Evolutionary conservation across 2,888 invertebrate genomes (phyloP).

Genomic region (Apantesis nais): DNA sequence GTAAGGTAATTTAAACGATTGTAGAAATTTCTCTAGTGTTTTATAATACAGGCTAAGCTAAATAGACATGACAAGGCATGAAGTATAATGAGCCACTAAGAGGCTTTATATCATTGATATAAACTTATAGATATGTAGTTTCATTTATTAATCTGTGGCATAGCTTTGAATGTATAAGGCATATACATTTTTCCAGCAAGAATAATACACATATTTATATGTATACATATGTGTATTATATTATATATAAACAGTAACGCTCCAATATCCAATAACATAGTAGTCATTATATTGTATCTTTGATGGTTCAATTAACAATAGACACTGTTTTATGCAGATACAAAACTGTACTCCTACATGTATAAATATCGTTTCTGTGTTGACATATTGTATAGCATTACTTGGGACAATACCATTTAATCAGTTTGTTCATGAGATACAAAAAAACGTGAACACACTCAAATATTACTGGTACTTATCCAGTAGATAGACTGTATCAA

Average conservation of each 20-base stretch:
- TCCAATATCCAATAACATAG: not conserved
- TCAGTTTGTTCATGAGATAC: not conserved
- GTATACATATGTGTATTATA: not conserved
- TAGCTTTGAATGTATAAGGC: no score
- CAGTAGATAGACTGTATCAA: not conserved
- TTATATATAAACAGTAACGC: not conserved
- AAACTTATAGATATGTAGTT: no score
- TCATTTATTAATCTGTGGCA: no score
- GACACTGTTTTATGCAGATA: constrained; percentile 22
- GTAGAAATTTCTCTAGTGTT: not conserved
- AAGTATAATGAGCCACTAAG: not conserved
- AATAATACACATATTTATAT: not conserved
- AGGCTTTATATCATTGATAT: not conserved
- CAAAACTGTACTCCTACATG: constrained; percentile 11
- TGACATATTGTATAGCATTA: not conserved
- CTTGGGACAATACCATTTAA: not conserved
- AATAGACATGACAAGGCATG: not conserved
- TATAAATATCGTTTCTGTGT: not conserved
- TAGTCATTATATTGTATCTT: constrained; percentile 4
- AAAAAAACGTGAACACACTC: not conserved
- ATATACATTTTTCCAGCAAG: not conserved
- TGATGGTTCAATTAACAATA: constrained; percentile 3
- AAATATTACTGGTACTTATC: not conserved
- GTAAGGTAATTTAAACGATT: not conserved
- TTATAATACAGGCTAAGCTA: not conserved